Percentiles rank a stretch among this genome's conserved stretches.
Conservation (phyloP, 2,797 vertebrate species). For the Tokudaia muenninki region DNA sequence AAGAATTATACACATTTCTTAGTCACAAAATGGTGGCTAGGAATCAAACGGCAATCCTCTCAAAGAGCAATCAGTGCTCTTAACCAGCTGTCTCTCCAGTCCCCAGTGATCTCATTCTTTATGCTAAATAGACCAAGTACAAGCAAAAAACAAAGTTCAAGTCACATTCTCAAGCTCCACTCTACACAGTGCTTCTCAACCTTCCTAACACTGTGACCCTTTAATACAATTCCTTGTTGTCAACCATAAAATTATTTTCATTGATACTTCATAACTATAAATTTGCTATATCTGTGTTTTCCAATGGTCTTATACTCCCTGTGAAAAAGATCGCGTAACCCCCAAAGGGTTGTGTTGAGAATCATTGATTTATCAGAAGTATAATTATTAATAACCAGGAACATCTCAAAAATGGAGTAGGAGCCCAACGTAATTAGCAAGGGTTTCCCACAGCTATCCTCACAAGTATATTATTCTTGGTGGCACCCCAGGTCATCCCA, state of each 20-base stretch:
- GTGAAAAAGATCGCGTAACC: background rate
- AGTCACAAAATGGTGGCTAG: background rate
- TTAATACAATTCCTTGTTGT: background rate
- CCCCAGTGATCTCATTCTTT: background rate
- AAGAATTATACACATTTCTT: background rate
- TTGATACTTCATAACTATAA: background rate
- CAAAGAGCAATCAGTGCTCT: background rate
- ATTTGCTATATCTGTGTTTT: background rate
- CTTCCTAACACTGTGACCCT: background rate
- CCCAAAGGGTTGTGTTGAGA: background rate
- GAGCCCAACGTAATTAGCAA: background rate
- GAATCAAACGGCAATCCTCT: background rate
- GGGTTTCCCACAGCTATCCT: background rate
- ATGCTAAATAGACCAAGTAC: background rate
- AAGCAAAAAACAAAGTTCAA: constrained; percentile 11
- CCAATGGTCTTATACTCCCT: background rate
- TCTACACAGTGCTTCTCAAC: background rate
- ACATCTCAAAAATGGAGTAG: background rate
- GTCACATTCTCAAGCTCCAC: background rate
- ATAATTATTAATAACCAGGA: constrained; percentile 45
- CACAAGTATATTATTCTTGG: background rate
- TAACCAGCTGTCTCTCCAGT: background rate
- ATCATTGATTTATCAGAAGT: background rate
- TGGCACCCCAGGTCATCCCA: constrained; percentile 27
- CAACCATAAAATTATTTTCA: background rate